Base-by-base conservation (phyloP, 2,888 invertebrate species). In the Hirudinaria manillensis region DNA sequence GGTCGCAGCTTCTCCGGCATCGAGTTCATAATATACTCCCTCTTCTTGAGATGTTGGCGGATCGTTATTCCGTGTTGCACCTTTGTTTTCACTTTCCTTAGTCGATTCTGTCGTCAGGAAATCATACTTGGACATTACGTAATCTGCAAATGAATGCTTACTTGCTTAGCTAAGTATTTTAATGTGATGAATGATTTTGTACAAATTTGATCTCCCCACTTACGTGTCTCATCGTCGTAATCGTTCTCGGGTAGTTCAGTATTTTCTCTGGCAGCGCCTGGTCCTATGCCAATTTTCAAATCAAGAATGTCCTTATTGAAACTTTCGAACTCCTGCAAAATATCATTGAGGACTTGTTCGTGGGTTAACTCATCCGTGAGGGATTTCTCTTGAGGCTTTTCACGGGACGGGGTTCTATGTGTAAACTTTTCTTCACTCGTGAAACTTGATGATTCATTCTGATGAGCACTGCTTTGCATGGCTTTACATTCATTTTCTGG, bases 281-380 rank as follows among this genome's bases (percentile, higher is more conserved):
- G 24, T 21, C 61, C 29, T 13, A 61, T n/a, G 16, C 45, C 16
- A 45, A 45, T 45, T 45, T 45, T 45, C 45, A 45, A 45, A 61
- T 61, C 61, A 61, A 61, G 61, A 61, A 61, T 61, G 29, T 61
- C 61, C n/a, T 61, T 61, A 7, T 61, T 24, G 29, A 61, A 61
- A n/a, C 61, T 27, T 61, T 61, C 61, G 61, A 61, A 29, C 29
- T 61, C 61, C 29, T 61, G 61, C 24, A 61, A 29, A 16, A 61
- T 61, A 61, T 61, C 61, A 61, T 61, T 29, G 19, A 61, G 61
- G 10, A 61, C 61, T 61, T 61, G 24, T 61, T 61, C 61, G n/a
- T 24, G 24, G 19, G 24, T 27, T 61, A 27, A n/a, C 10, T 61
- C 61, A 10, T 24, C 24, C 3, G 61, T 21, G 13, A n/a, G 7